Evolutionary conservation across 2,797 vertebrate genomes (phyloP).

Genomic region (Eleutherodactylus coqui): DNA sequence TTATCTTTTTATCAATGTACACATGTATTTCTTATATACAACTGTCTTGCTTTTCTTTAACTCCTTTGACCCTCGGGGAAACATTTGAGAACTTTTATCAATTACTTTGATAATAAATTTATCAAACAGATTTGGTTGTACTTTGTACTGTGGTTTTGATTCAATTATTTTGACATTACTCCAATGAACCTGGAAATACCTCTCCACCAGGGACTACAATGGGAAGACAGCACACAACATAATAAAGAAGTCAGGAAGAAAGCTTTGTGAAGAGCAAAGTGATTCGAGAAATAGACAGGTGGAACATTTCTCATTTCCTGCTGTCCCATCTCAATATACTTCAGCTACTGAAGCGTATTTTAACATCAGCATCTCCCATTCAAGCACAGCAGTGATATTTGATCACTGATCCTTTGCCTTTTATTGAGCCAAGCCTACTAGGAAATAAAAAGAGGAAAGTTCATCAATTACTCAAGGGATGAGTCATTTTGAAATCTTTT

Average conservation of each 20-base stretch:
- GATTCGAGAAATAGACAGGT: slow-evolving; percentile 71
- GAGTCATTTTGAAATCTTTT: slow-evolving; percentile 51
- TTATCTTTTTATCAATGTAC: slow-evolving; percentile 56
- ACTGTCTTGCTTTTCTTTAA: slow-evolving; percentile 58
- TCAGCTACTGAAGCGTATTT: slow-evolving; percentile 69
- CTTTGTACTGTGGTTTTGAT: slow-evolving; percentile 69
- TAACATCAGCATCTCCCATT: slow-evolving; percentile 61
- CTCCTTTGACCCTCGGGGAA: slow-evolving; percentile 65
- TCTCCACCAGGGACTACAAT: slow-evolving; percentile 68
- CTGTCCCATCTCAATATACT: slow-evolving; percentile 71
- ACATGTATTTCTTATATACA: slow-evolving; percentile 33
- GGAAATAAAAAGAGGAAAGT: slow-evolving; percentile 62
- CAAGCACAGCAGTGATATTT: slow-evolving; percentile 62
- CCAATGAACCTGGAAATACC: slow-evolving; percentile 72
- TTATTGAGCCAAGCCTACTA: slow-evolving; percentile 64
- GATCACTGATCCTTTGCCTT: slow-evolving; percentile 68
- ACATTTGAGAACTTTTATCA: slow-evolving; percentile 70
- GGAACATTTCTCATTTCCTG: slow-evolving; percentile 75
- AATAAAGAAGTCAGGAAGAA: slow-evolving; percentile 68
- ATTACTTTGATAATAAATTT: slow-evolving; percentile 71
- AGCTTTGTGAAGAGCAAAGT: slow-evolving; percentile 67
- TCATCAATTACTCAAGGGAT: slow-evolving; percentile 60
- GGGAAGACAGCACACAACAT: slow-evolving; percentile 65
- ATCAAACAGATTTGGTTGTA: slow-evolving; percentile 59
- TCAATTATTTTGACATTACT: slow-evolving; percentile 75